Conservation (phyloP, 1,140 invertebrate genomes). For the Amphibalanus amphitrite region DNA sequence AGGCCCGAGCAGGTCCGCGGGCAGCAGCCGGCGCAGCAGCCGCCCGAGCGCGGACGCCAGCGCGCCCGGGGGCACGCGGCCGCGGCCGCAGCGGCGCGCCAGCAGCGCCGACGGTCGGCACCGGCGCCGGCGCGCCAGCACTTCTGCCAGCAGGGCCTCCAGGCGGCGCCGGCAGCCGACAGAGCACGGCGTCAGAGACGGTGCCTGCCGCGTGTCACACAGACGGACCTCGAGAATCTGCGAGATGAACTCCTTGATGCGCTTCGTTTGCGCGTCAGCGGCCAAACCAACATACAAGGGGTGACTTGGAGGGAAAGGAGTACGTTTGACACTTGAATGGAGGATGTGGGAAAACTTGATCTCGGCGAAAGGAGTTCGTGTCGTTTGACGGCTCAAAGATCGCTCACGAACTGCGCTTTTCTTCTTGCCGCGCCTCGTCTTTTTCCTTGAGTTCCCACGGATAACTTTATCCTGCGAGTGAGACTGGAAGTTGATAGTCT, state of each 20-base stretch:
- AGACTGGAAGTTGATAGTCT: too few relatives aligned
- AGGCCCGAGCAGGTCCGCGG: not conserved
- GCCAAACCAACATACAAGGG: not conserved
- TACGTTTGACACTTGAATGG: not conserved
- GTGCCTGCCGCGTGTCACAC: too few relatives aligned
- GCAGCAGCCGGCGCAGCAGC: not conserved
- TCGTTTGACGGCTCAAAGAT: not conserved
- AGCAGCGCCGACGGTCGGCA: not conserved
- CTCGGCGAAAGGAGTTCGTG: not conserved
- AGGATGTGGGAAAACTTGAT: not conserved
- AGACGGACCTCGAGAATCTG: not conserved
- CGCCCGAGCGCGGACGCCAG: not conserved
- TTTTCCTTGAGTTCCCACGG: too few relatives aligned
- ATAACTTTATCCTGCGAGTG: too few relatives aligned
- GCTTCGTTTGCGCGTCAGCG: not conserved
- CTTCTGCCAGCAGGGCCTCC: not conserved
- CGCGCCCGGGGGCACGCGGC: not conserved
- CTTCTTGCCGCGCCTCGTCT: not conserved
- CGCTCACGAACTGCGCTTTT: not conserved
- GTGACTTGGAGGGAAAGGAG: not conserved
- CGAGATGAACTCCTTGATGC: not conserved
- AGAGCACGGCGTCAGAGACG: not conserved
- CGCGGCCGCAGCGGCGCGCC: not conserved
- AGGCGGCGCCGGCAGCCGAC: not conserved
- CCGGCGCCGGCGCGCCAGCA: not conserved